Evolutionary conservation across 1,140 invertebrate species (phyloP).

Genomic region (Psix sp.): DNA sequence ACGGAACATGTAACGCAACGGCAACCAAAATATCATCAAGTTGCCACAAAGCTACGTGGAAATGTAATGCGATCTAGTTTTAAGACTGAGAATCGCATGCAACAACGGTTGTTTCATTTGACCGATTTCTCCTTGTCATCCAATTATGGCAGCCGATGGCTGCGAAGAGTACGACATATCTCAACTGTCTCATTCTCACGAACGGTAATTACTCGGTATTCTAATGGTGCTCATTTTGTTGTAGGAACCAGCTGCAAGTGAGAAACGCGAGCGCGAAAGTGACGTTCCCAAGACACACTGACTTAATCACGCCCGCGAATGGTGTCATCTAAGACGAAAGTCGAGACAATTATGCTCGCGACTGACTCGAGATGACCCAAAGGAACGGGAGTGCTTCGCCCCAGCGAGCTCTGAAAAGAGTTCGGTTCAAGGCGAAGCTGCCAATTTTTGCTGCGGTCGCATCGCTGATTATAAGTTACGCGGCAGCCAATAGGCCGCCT

Average conservation of each 20-base stretch:
- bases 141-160: constrained; percentile 30
- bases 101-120: constrained; percentile 48
- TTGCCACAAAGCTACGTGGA: constrained; percentile 27
- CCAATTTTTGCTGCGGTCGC: constrained; percentile 36
- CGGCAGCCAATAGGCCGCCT: constrained; percentile 85
- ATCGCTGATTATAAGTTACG: constrained; percentile 49
- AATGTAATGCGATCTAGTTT: constrained; percentile 42
- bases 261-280: constrained; percentile 4
- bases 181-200: constrained; percentile 34
- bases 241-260: constrained; percentile 28
- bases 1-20: too few species aligned
- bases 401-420: constrained; percentile 37
- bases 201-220: constrained; percentile 2
- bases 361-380: constrained; percentile 50
- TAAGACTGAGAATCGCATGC: constrained; percentile 38
- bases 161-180: constrained; percentile 26
- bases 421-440: constrained; percentile 41
- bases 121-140: constrained; percentile 51
- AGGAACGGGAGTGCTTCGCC: constrained; percentile 18
- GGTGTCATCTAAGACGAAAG: constrained; percentile 9
- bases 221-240: constrained; percentile 34
- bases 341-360: constrained; percentile 51
- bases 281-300: constrained; percentile 12
- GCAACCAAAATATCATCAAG: too few species aligned
- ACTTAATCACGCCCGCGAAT: too few species aligned